Percentiles rank a stretch among this genome's conserved stretches.
Evolutionary conservation across 2,888 invertebrate genomes (phyloP).

Genomic region (Latheticus oryzae): DNA sequence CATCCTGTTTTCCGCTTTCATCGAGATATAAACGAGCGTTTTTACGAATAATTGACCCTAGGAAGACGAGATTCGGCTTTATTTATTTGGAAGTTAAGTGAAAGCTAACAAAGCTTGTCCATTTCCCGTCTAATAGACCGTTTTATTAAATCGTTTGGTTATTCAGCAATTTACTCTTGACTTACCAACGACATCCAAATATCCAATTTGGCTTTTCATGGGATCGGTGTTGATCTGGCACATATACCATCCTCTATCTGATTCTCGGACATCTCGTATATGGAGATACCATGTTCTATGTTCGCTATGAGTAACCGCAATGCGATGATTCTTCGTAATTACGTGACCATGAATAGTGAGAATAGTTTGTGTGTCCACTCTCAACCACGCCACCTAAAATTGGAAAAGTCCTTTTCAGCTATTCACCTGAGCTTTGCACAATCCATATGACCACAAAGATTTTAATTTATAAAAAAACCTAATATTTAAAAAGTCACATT

Average conservation of each 20-base stretch:
- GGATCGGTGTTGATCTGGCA: slow-evolving; percentile 82
- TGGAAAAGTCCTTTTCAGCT: slow-evolving; percentile 37
- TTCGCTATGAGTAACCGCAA: slow-evolving; percentile 83
- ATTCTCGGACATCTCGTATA: slow-evolving; percentile 81
- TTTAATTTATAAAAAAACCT: too few relatives aligned
- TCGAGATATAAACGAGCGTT: slow-evolving; percentile 1
- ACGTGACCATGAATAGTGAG: slow-evolving; percentile 89
- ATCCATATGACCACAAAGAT: too few relatives aligned
- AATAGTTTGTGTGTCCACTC: slow-evolving; percentile 91
- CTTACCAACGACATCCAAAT: slow-evolving; percentile 76
- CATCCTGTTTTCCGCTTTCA: neutral
- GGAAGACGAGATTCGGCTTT: slow-evolving; percentile 15
- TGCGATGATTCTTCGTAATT: slow-evolving; percentile 90
- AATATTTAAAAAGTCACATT: too few relatives aligned
- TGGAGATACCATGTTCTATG: slow-evolving; percentile 85
- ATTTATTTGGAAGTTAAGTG: slow-evolving; percentile 16
- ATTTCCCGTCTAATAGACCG: slow-evolving; percentile 14
- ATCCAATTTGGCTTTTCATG: slow-evolving; percentile 78
- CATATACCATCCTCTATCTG: slow-evolving; percentile 87
- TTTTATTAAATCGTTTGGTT: slow-evolving; percentile 24
- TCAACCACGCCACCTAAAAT: slow-evolving; percentile 87
- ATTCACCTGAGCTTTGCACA: slow-evolving; percentile 19
- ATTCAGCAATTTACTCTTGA: slow-evolving; percentile 42
- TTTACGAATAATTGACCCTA: slow-evolving; percentile 15
- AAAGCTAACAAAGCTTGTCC: slow-evolving; percentile 25